A percentile compares a stretch with the other conserved stretches of the same genome.
Conservation (phyloP, 2,113 vertebrate species). For the Balaenoptera acutorostrata region DNA sequence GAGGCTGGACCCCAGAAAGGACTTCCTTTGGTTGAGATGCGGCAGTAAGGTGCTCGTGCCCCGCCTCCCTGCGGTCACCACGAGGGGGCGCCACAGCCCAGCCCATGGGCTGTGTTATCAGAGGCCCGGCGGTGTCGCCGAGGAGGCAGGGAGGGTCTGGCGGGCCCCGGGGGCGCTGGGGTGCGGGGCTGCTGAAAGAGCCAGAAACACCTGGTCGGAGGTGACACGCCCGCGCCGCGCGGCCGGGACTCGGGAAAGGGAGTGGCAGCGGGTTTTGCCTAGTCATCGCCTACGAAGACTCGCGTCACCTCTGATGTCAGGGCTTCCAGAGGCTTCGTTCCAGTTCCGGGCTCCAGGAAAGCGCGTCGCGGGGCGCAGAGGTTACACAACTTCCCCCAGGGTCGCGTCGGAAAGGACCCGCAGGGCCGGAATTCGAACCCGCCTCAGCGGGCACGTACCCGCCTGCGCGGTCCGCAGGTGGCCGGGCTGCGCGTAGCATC, state of each 20-base stretch:
- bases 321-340: background rate
- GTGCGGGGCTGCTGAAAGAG: background rate
- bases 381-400: background rate
- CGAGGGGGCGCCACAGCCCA: constrained; percentile 23
- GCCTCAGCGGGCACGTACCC: accelerated
- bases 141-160: background rate
- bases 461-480: background rate
- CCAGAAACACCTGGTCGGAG: background rate
- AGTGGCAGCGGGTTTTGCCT: background rate
- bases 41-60: background rate
- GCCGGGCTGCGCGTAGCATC: accelerated
- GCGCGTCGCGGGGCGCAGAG: background rate
- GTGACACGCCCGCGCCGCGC: background rate
- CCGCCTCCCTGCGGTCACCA: background rate
- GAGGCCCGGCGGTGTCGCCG: accelerated
- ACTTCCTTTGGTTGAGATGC: background rate
- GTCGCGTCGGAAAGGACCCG: background rate
- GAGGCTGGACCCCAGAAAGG: background rate
- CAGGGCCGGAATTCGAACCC: background rate
- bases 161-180: background rate
- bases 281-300: background rate
- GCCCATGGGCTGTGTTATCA: accelerated
- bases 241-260: background rate
- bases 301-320: constrained; percentile 54
- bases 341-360: background rate